Base-by-base conservation (phyloP, 2,888 invertebrate genomes). In the Junonia oenone region DNA sequence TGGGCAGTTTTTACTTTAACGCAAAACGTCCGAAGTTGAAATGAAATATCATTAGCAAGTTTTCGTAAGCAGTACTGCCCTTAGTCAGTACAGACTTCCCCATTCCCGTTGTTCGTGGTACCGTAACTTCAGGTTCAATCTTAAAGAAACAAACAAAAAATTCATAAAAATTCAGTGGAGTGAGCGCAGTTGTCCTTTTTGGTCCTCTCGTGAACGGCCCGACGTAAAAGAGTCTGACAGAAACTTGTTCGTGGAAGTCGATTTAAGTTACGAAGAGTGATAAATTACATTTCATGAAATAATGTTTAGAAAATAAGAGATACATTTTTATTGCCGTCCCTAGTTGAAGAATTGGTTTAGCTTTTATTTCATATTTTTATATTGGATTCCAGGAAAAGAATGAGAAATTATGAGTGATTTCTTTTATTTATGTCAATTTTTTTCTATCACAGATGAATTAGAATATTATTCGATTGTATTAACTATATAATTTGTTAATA, bases 201-300 rank as follows among this genome's bases (percentile, higher is more conserved):
- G 75, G 72, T 80, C 74, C 73, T 73, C 59, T 68, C 57, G 67
- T 55, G 66, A 71, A 68, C 69, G 72, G 72, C 66, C 65, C 75
- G 70, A 72, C 71, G 77, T 75, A 75, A 76, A 73, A 79, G 69
- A 80, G 69, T 71, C 75, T 65, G 67, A 75, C 73, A 65, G 72
- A 77, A 84, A 83, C 75, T 85, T 83, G 76, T 82, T 81, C 75
- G 71, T 68, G 71, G 73, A 85, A 87, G 83, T 86, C 83, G 81
- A 85, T 87, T 85, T 82, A 86, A 87, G 79, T 86, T 86, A 81
- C 73, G 69, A 75, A 69, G 71, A 75, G 67, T 69, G 66, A 69
- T 67, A 68, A 65, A 66, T 67, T 67, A 64, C 60, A 58, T 64
- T 63, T 58, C 51, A 49, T 55, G 61, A 48, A 63, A 61, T 57